Evolutionary conservation across 1,140 invertebrate genomes (phyloP).

Genomic region (Acromyrmex charruanus): DNA sequence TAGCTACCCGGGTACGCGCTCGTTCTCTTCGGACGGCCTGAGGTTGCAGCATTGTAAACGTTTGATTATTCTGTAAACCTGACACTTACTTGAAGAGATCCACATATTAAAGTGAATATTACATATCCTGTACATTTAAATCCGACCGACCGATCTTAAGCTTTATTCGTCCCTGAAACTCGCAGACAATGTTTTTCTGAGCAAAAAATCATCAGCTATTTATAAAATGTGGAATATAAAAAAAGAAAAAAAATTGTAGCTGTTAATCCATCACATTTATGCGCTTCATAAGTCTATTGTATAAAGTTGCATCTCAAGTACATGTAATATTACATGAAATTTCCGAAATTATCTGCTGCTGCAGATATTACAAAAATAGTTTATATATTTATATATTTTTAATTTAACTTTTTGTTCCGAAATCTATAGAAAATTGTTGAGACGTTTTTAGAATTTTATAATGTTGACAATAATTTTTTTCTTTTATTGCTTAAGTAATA

Average conservation of each 20-base stretch:
- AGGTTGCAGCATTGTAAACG: conserved; percentile 40
- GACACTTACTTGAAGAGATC: neutral
- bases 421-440: neutral
- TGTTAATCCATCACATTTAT: neutral
- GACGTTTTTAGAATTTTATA: neutral
- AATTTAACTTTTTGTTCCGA: neutral
- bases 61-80: conserved; percentile 12
- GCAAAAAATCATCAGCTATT: neutral
- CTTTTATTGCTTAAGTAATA: neutral
- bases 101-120: conserved; percentile 18
- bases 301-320: neutral
- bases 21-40: neutral
- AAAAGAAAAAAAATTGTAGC: neutral
- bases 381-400: neutral
- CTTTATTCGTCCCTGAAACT: neutral
- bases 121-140: neutral
- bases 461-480: neutral
- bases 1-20: conserved; percentile 51
- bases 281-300: neutral
- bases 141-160: neutral
- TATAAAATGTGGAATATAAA: neutral
- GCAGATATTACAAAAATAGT: neutral
- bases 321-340: neutral
- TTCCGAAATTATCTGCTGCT: neutral
- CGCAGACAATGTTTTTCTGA: neutral